Evolutionary conservation across 2,888 invertebrate genomes (phyloP), one percentile per base, ranked within the genome.

Genomic region (Chironomus riparius): DNA sequence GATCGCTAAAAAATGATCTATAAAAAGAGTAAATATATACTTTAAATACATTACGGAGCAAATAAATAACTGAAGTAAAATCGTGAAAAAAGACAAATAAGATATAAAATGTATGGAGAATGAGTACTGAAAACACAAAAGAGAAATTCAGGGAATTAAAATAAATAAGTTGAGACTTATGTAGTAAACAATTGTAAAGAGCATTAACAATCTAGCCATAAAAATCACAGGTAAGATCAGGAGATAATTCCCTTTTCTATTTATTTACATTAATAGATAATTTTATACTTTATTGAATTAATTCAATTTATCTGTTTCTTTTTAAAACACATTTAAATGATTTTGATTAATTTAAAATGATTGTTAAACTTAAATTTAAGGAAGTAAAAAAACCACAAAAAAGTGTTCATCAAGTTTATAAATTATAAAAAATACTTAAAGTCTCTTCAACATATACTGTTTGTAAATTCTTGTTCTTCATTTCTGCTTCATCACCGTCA

Each of bases 121-220:
- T 65, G 10, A 18, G 10, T 4, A 73, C 13, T 56, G 13, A 62
- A 71, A 48, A 22, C 5, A 12, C 62, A 21, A 21, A 65, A 65
- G 24, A 65, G 62, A 24, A 65, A 24, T 65, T 12, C 3, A 65
- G 62, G 56, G 24, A 71, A 71, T 71, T 71, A 71, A 71, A 71
- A 56, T 71, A 56, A 71, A 71, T 71, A 56, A 71, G 24, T 15
- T n/a, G 50, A 47, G 50, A n/a, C n/a, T n/a, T n/a, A n/a, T n/a
- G n/a, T n/a, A 50, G n/a, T 3, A 15, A 50, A n/a, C 15, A 50
- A 5, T 15, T 50, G 15, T 15, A 15, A 47, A 74, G 47, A 74
- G 47, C 74, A 74, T 74, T 74, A 68, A 47, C 68, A 24, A 22
- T 74, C 28, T 47, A 65, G 68, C 68, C 48, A 74, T 68, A 74